Conservation (phyloP, 1,140 invertebrate genomes). For the Drosophila kanapiae region DNA sequence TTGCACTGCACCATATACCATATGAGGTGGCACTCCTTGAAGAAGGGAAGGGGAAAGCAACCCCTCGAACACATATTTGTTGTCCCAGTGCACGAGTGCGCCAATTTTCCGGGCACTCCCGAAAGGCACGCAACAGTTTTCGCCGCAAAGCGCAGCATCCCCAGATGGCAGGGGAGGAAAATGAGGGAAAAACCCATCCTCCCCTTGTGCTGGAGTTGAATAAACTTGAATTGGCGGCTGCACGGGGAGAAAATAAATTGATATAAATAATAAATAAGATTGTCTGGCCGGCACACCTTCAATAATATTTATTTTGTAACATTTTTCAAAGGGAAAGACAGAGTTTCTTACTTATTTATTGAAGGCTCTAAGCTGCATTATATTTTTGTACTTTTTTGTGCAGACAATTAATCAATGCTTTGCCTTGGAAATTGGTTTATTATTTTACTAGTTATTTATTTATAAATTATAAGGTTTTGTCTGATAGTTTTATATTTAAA, state of each 20-base stretch:
- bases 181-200: slow-evolving; percentile 25
- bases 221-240: slow-evolving; percentile 53
- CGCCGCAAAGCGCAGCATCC: slow-evolving; percentile 58
- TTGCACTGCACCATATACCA: slow-evolving; percentile 31
- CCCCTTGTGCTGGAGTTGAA: slow-evolving; percentile 55
- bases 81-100: slow-evolving; percentile 74
- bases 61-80: slow-evolving; percentile 29
- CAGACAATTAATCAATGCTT: too few species aligned
- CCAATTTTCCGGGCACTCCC: slow-evolving; percentile 62
- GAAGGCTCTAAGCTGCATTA: neutral
- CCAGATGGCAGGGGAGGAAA: slow-evolving; percentile 3
- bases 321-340: neutral
- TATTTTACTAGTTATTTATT: too few species aligned
- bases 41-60: slow-evolving; percentile 10
- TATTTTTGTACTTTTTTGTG: neutral
- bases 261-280: slow-evolving; percentile 8
- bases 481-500: too few species aligned
- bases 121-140: slow-evolving; percentile 79
- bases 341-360: neutral
- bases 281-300: neutral
- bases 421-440: too few species aligned
- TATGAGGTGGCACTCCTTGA: slow-evolving; percentile 50
- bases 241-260: slow-evolving; percentile 23
- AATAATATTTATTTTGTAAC: neutral
- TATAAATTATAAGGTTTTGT: too few species aligned